phyloP scores from a whole-genome alignment of 2,797 vertebrate species.

The Rhinoraja longicauda region DNA sequence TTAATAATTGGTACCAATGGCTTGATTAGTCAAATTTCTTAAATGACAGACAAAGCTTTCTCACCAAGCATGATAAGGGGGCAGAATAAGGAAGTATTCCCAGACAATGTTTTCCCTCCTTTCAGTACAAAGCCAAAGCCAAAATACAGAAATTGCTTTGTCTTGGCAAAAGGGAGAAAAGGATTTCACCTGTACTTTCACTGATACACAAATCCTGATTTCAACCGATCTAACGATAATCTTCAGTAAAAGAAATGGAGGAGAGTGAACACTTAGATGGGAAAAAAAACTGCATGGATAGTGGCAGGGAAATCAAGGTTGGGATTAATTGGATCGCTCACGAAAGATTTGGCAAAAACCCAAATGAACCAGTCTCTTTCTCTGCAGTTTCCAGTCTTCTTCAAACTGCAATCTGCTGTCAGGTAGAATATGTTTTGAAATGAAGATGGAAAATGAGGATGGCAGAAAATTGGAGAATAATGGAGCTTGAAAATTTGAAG shows the following conservation, averaged over 20 bases:
- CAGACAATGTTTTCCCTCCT: background rate
- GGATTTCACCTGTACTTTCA: background rate
- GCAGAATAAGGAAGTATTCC: too few relatives aligned
- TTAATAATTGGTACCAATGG: background rate
- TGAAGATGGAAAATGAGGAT: background rate
- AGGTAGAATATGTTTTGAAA: background rate
- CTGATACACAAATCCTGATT: background rate
- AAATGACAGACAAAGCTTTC: background rate
- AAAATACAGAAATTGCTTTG: background rate
- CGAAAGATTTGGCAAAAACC: background rate
- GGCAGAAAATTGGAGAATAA: background rate
- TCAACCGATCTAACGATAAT: background rate
- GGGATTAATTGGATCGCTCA: background rate
- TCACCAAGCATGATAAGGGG: background rate
- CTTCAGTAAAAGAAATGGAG: background rate
- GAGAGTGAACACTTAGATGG: background rate
- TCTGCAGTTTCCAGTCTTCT: background rate
- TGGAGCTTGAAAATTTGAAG: background rate
- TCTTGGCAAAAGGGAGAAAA: background rate
- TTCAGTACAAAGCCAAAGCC: background rate
- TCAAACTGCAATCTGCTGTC: background rate
- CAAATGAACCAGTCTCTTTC: background rate
- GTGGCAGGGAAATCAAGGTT: background rate
- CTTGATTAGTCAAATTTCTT: background rate
- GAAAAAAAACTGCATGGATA: background rate